Percentiles rank a stretch among this genome's conserved stretches.
These are phyloP conservation scores for Anthoscopus minutus DNA, from an alignment of 2,113 vertebrate species.

Conservation along the genomic window DNA sequence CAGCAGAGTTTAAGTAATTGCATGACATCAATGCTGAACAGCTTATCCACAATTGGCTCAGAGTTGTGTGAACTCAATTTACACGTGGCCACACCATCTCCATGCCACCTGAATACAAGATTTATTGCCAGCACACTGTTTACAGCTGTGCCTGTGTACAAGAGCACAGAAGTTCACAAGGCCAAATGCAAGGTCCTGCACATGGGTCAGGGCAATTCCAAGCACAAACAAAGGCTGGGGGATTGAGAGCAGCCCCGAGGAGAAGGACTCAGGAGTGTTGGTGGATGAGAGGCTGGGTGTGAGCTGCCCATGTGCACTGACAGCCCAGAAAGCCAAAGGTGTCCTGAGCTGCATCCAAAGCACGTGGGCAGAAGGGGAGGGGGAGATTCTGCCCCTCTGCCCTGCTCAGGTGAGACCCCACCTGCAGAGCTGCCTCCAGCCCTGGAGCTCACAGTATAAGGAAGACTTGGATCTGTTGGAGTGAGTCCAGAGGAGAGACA, in stretches of 20 bases:
- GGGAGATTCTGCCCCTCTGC: background rate
- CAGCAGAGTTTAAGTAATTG: slow-evolving; percentile 18
- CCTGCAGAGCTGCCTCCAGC: background rate
- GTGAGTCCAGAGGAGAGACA: background rate
- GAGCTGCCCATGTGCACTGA: background rate
- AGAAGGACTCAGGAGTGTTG: background rate
- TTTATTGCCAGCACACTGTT: background rate
- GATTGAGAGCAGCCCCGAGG: background rate
- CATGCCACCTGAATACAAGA: background rate
- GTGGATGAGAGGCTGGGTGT: background rate
- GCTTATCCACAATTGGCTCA: background rate
- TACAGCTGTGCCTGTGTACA: background rate
- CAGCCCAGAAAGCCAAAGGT: background rate
- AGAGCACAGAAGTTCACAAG: background rate
- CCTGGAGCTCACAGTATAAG: background rate
- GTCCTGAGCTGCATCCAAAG: background rate
- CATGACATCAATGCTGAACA: slow-evolving; percentile 10
- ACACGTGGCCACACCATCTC: background rate
- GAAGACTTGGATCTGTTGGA: fast-evolving
- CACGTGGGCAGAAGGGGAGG: background rate
- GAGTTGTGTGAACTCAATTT: background rate
- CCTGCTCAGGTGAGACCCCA: background rate
- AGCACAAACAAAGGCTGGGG: background rate
- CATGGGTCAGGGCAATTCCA: background rate
- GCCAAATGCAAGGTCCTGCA: background rate